phyloP scores from a whole-genome alignment of 2,797 vertebrate species.

The Micromesistius poutassou region DNA sequence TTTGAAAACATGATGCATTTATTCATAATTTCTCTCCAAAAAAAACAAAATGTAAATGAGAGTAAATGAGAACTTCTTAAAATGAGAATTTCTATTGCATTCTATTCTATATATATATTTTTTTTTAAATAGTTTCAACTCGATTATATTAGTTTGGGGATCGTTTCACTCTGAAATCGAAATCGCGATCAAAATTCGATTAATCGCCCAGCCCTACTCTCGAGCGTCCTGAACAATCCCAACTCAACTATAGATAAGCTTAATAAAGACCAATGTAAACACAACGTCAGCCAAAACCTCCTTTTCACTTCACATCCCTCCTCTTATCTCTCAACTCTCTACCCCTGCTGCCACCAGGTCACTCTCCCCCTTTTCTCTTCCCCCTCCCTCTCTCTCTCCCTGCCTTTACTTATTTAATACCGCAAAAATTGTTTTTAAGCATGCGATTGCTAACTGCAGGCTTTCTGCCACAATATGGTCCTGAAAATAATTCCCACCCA shows the following conservation, averaged over 20 bases:
- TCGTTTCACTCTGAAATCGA: too few species aligned
- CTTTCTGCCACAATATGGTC: not conserved
- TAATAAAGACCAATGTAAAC: conserved; percentile 43
- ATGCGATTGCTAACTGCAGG: not conserved
- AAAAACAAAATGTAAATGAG: too few species aligned
- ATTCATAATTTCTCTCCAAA: too few species aligned
- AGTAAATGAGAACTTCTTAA: too few species aligned
- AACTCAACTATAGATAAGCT: conserved; percentile 32
- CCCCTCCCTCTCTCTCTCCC: not conserved
- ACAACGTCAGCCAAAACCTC: conserved; percentile 20
- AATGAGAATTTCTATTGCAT: too few species aligned
- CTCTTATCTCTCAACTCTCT: not conserved
- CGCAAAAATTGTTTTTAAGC: not conserved
- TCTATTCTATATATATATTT: too few species aligned
- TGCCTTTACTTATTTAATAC: not conserved
- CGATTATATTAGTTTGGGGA: too few species aligned
- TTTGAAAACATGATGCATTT: too few species aligned
- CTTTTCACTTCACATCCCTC: not conserved
- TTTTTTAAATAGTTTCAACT: too few species aligned
- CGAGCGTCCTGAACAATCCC: conserved; percentile 23
- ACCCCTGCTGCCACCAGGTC: not conserved
- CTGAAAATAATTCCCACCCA: not conserved
- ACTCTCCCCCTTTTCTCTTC: too few species aligned
- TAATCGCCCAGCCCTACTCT: too few species aligned
- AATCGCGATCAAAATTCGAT: too few species aligned